These are phyloP conservation scores for Macrophya annulata DNA, from an alignment of 2,888 invertebrate genomes.

Conservation along the genomic window DNA sequence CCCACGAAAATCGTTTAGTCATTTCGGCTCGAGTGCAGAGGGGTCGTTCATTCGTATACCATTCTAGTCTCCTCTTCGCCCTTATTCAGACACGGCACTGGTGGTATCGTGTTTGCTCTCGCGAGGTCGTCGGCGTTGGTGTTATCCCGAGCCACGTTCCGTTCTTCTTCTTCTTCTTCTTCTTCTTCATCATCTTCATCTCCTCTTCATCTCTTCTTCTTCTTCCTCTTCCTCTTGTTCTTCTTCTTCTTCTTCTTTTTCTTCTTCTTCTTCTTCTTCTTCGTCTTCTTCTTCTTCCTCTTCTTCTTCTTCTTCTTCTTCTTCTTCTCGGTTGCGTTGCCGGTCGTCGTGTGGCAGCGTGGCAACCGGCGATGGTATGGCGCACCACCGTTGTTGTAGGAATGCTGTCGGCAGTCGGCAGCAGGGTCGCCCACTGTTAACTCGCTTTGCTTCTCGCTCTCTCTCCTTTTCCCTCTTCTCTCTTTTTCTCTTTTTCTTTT, in stretches of 20 bases:
- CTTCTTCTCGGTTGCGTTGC: slow-evolving; percentile 54
- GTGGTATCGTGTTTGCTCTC: not conserved
- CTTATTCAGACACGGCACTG: slow-evolving; percentile 22
- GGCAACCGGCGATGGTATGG: slow-evolving; percentile 56
- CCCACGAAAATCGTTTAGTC: slow-evolving; percentile 41
- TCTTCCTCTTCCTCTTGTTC: slow-evolving; percentile 35
- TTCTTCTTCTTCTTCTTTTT: slow-evolving; percentile 25
- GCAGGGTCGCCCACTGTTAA: slow-evolving; percentile 73
- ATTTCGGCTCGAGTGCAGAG: slow-evolving; percentile 8
- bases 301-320: slow-evolving; percentile 31
- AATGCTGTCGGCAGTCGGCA: slow-evolving; percentile 74
- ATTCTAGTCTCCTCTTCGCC: slow-evolving; percentile 13
- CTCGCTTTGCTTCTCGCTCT: slow-evolving; percentile 68
- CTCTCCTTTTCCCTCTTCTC: slow-evolving; percentile 65
- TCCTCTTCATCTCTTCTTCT: slow-evolving; percentile 22
- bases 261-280: slow-evolving; percentile 21
- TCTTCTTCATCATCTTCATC: not conserved
- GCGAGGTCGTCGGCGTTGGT: slow-evolving; percentile 28
- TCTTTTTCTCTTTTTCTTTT: slow-evolving; percentile 67
- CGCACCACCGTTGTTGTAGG: slow-evolving; percentile 69
- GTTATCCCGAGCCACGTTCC: slow-evolving; percentile 42
- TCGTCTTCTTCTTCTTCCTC: slow-evolving; percentile 23
- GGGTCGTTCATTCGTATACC: not conserved
- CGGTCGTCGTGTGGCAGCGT: slow-evolving; percentile 61
- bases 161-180: slow-evolving; percentile 35